Conservation (phyloP, 2,797 vertebrate genomes). For the Eupleurogrammus muticus region DNA sequence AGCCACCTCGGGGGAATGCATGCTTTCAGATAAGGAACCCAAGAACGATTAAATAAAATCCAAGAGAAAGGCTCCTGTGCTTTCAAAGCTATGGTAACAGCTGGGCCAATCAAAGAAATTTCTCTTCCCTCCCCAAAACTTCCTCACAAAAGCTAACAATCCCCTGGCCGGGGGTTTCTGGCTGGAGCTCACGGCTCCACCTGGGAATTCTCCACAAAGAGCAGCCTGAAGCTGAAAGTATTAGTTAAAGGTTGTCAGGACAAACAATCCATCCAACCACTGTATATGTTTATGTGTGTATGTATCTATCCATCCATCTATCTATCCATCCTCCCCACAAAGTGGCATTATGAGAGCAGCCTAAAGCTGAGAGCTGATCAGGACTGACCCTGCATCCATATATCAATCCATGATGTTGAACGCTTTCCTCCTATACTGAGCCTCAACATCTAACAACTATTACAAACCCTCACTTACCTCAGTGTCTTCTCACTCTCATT, state of each 20-base stretch:
- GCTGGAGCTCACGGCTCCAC: slow-evolving; percentile 69
- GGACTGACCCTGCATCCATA: too few relatives aligned
- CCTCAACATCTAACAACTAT: slow-evolving; percentile 9
- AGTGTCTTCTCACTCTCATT: slow-evolving; percentile 19
- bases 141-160: slow-evolving; percentile 76
- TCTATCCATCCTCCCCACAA: too few relatives aligned
- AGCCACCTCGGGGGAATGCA: slow-evolving; percentile 72
- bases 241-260: slow-evolving; percentile 75
- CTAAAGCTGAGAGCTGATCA: too few relatives aligned
- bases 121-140: slow-evolving; percentile 75
- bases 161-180: slow-evolving; percentile 69
- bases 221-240: slow-evolving; percentile 79
- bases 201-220: slow-evolving; percentile 85
- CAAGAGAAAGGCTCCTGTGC: slow-evolving; percentile 75
- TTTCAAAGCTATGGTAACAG: slow-evolving; percentile 85
- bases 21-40: slow-evolving; percentile 80
- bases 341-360: too few relatives aligned
- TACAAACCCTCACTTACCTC: background rate
- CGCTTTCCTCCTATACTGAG: background rate
- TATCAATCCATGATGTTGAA: too few relatives aligned
- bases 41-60: slow-evolving; percentile 85
- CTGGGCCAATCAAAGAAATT: slow-evolving; percentile 86
- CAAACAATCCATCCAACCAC: slow-evolving; percentile 43
- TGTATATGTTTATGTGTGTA: too few relatives aligned
- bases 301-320: too few relatives aligned